Base-by-base conservation (phyloP, 2,888 invertebrate species). In the Aphodius sticticus region DNA sequence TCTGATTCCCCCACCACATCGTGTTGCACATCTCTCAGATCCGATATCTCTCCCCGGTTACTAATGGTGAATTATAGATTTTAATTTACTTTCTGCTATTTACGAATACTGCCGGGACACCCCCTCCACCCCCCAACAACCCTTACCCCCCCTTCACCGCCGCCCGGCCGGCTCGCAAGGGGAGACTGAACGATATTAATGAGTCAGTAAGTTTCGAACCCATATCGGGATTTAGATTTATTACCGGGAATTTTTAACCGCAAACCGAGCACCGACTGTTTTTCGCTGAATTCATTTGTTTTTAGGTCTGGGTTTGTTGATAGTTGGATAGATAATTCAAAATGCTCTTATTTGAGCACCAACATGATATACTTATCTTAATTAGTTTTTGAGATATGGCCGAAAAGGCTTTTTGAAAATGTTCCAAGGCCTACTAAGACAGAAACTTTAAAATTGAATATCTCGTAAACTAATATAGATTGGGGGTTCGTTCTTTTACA, bases 51-150 rank as follows among this genome's bases (percentile, higher is more conserved):
- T 36, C 72, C 72, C 72, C 72, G 72, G 72, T 72, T 53, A 72
- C 72, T 72, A 72, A 72, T 72, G 72, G 72, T 72, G 72, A 72
- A 72, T 72, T 72, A 72, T 72, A 72, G 72, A 72, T 72, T 72
- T 72, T 72, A 72, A 72, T 72, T 72, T 72, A 72, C 72, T 72
- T 72, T 72, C 72, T 70, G 70, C 70, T 72, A 72, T 72, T 72
- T 72, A 72, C 72, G 72, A 72, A 36, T 26, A 26, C 35, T n/a
- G n/a, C 26, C 35, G 36, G 16, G 35, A 53, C 53, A 53, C 53
- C 53, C 53, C 53, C 9, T 12, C 53, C 53, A 12, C 53, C 53
- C 53, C 53, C 53, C 9, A 12, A 12, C 7, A 7, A 53, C 53
- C 53, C 53, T 53, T 53, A 53, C 12, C 53, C 53, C 53, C 53